Evolutionary conservation across 2,113 vertebrate species (phyloP), one percentile per base, ranked within the genome.

Genomic region (Poeciliopsis turrubarensis): DNA sequence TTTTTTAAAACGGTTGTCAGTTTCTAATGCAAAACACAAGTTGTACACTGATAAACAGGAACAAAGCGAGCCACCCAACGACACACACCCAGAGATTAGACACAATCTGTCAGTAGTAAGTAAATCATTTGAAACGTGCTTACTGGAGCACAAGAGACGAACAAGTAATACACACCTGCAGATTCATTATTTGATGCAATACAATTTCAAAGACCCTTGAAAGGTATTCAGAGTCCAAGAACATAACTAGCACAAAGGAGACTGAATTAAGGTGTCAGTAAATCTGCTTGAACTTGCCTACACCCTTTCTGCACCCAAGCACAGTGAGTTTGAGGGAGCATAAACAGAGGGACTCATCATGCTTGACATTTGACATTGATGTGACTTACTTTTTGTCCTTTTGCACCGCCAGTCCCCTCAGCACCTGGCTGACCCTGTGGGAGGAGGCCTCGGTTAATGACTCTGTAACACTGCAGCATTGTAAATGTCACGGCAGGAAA

Each of bases 321-420:
- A 69, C 54, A 65, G 70, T 39, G 37, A 67, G 64, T 70, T 37
- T 72, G 62, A 68, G 25, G 31, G 22, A 66, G 67, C 72, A 81
- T 72, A 82, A 83, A 89, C 77, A 39, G 32, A 67, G 47, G 65
- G 72, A 78, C 77, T 65, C 65, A 86, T 87, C 72, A 82, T 67
- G 61, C 70, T 47, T 86, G 78, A 84, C 71, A 84, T 75, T 84
- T 87, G 83, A 83, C 90, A 89, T 86, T 81, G 86, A 89, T 62
- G 73, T 82, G 79, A 91, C 92, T 91, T 83, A 97, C 95, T 94
- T 96, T 95, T 84, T 96, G 93, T 89, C 96, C 96, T 90, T 96
- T 96, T 77, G 77, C 64, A 5, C 92, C 92, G 0, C 76, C 7
- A 57, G 80, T 79, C 78, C 94, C 94, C 25, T 88, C 54, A 12